Conservation (phyloP, 1,140 invertebrate genomes). For the Cephus cinctus region DNA sequence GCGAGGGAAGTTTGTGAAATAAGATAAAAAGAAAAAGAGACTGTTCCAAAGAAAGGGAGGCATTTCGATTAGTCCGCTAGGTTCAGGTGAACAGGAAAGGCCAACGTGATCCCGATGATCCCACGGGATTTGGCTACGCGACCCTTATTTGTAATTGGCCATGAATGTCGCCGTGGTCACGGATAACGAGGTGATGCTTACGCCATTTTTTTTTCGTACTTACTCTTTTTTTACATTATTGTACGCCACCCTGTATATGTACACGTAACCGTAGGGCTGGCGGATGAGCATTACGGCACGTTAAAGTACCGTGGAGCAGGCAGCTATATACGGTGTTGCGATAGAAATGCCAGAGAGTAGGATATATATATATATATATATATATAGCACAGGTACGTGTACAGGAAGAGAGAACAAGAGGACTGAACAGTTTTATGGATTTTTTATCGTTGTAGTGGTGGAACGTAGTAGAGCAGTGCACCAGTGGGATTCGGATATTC, state of each 20-base stretch:
- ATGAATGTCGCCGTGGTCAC: conserved; percentile 22
- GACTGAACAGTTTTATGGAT: conserved; percentile 51
- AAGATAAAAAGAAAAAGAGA: no score
- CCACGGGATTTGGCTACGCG: conserved; percentile 21
- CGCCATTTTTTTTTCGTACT: no score
- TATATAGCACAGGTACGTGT: conserved; percentile 7
- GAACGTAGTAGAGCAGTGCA: conserved; percentile 19
- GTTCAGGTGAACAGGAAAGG: conserved; percentile 21
- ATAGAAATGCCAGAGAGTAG: no score
- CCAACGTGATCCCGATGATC: conserved; percentile 27
- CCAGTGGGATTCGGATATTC: conserved; percentile 57
- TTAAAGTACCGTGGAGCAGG: no score
- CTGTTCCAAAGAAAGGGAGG: no score
- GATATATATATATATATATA: no score
- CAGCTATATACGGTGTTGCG: no score
- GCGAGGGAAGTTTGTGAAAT: no score
- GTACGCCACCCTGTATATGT: conserved; percentile 20
- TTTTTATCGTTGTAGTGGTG: conserved; percentile 45
- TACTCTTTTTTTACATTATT: no score
- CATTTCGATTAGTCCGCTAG: no score
- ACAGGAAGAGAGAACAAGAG: conserved; percentile 6
- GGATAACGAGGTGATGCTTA: no score
- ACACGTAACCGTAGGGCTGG: conserved; percentile 13
- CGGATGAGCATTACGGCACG: no score
- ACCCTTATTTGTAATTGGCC: conserved; percentile 31